phyloP scores from a whole-genome alignment of 2,113 vertebrate genomes.

The Oreochromis niloticus region DNA sequence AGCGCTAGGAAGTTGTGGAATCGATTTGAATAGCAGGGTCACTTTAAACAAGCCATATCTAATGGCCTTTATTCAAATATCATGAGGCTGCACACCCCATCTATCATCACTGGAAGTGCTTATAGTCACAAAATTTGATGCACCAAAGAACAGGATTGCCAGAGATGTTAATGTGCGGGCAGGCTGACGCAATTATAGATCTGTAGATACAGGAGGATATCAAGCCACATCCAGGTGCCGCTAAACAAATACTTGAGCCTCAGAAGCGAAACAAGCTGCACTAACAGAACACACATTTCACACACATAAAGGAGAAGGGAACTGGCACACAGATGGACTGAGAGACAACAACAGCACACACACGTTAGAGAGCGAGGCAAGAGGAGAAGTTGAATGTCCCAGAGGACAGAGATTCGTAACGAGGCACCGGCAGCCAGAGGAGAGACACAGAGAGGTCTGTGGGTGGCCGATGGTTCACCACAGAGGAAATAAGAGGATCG shows the following conservation, averaged over 20 bases:
- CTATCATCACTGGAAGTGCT: not conserved
- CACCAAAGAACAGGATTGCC: not conserved
- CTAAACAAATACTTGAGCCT: not conserved
- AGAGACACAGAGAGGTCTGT: not conserved
- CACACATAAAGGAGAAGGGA: not conserved
- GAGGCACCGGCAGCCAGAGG: not conserved
- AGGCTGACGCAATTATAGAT: not conserved
- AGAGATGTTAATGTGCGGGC: not conserved
- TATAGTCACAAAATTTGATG: not conserved
- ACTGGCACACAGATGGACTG: not conserved
- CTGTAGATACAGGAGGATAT: not conserved
- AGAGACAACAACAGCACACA: not conserved
- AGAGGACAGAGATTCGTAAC: not conserved
- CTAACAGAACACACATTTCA: not conserved
- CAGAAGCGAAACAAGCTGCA: not conserved
- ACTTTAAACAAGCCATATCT: conserved; percentile 21
- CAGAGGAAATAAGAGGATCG: not conserved
- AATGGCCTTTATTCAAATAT: not conserved
- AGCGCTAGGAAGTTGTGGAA: conserved; percentile 35
- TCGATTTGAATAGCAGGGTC: conserved; percentile 45
- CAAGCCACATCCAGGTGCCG: not conserved
- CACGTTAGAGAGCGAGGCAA: not conserved
- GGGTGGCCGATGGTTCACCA: not conserved
- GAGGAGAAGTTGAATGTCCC: not conserved
- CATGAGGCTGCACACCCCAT: not conserved